Conservation (phyloP, 2,888 invertebrate genomes). For the Heliconius charithonia region DNA sequence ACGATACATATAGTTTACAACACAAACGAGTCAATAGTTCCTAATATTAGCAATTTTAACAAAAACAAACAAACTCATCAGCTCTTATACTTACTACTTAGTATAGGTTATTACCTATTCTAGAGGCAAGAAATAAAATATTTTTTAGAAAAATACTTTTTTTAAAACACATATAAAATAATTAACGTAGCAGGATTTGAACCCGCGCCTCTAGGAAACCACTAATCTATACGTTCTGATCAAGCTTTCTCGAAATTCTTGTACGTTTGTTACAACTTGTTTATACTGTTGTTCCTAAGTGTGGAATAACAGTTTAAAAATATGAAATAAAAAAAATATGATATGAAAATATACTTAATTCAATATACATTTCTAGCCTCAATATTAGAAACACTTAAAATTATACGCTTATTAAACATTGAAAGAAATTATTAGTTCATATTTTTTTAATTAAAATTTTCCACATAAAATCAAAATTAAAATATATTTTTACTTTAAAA, state of each 20-base stretch:
- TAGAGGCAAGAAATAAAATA: background rate
- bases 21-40: background rate
- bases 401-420: slow-evolving; percentile 4
- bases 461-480: background rate
- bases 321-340: no score
- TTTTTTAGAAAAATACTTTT: no score
- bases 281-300: no score
- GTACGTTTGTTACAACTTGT: no score
- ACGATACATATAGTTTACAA: no score
- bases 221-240: no score
- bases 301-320: no score
- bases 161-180: no score
- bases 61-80: background rate
- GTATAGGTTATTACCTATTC: background rate
- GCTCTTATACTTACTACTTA: background rate
- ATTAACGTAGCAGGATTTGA: no score
- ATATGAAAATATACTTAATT: background rate
- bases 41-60: background rate
- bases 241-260: no score
- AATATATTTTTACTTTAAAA: slow-evolving; percentile 1
- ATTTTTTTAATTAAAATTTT: background rate
- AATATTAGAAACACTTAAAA: slow-evolving; percentile 5
- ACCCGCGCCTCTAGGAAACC: no score
- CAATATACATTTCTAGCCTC: background rate
- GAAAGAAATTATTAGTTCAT: background rate